These are phyloP conservation scores for Cnemophilus loriae DNA, from an alignment of 2,113 vertebrate genomes.

Conservation along the genomic window DNA sequence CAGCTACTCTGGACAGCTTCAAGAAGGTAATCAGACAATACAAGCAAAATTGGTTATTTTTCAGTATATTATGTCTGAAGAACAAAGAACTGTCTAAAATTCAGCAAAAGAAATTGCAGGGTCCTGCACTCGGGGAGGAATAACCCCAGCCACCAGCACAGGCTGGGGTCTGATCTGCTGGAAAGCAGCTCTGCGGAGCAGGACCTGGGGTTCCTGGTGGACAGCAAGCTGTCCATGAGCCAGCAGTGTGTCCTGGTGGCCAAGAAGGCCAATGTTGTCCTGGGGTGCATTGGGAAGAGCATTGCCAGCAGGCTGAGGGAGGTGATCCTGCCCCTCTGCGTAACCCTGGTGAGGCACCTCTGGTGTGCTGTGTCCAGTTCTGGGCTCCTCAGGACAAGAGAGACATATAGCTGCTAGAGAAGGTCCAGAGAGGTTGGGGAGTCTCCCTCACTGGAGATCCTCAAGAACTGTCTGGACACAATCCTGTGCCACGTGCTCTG, in stretches of 20 bases:
- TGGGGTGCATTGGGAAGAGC: background rate
- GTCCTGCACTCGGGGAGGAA: background rate
- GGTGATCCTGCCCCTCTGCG: background rate
- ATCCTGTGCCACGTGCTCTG: background rate
- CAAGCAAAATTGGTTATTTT: background rate
- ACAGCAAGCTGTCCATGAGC: background rate
- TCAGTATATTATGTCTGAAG: background rate
- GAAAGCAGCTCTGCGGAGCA: background rate
- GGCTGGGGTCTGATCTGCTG: background rate
- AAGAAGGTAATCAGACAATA: background rate
- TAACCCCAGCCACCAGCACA: background rate
- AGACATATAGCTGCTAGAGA: background rate
- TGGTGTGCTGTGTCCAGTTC: background rate
- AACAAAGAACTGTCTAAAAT: background rate
- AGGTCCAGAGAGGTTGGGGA: background rate
- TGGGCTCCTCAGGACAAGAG: background rate
- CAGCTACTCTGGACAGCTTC: background rate
- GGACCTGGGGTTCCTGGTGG: background rate
- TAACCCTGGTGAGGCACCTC: background rate
- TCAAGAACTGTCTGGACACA: too few species aligned
- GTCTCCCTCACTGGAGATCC: background rate
- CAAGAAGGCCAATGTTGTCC: background rate
- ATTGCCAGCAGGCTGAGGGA: rapidly evolving
- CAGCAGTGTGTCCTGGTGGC: background rate
- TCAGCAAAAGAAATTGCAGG: background rate